Evolutionary conservation across 2,113 vertebrate species (phyloP).

Genomic region (Jacana jacana): DNA sequence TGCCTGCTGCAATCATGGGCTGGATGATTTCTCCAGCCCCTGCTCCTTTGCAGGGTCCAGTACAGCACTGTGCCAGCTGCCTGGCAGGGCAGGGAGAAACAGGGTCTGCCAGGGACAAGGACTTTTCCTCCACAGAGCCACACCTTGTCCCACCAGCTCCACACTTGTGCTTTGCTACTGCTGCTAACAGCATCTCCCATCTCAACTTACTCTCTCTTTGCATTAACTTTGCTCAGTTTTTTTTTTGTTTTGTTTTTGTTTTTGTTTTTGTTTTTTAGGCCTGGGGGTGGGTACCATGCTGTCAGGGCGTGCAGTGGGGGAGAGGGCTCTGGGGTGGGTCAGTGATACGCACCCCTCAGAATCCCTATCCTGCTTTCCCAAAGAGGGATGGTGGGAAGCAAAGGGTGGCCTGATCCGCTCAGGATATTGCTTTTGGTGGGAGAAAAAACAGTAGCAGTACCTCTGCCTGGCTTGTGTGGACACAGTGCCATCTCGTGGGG

Average conservation of each 20-base stretch:
- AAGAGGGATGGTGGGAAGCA: not conserved
- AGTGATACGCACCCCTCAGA: too few species aligned
- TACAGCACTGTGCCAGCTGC: accelerated
- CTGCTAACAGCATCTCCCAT: not conserved
- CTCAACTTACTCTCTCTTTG: not conserved
- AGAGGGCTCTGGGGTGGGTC: not conserved
- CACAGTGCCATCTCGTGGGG: conserved; percentile 73
- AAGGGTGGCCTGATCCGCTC: not conserved
- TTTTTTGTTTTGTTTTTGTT: not conserved
- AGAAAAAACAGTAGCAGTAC: not conserved
- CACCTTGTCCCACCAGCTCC: not conserved
- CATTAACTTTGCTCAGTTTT: not conserved
- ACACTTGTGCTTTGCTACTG: accelerated
- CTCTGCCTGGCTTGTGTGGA: not conserved
- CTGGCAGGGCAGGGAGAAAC: not conserved
- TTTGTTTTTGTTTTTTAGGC: not conserved
- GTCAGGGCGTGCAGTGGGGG: accelerated
- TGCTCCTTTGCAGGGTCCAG: not conserved
- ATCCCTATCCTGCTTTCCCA: not conserved
- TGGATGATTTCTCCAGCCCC: not conserved
- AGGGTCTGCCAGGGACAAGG: accelerated
- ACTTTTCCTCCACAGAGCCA: not conserved
- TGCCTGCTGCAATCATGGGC: accelerated
- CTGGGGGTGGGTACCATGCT: accelerated
- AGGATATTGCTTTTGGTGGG: not conserved